Evolutionary conservation across 2,888 invertebrate species (phyloP), one percentile per base, ranked within the genome.

Genomic region (Rotaria macrura): DNA sequence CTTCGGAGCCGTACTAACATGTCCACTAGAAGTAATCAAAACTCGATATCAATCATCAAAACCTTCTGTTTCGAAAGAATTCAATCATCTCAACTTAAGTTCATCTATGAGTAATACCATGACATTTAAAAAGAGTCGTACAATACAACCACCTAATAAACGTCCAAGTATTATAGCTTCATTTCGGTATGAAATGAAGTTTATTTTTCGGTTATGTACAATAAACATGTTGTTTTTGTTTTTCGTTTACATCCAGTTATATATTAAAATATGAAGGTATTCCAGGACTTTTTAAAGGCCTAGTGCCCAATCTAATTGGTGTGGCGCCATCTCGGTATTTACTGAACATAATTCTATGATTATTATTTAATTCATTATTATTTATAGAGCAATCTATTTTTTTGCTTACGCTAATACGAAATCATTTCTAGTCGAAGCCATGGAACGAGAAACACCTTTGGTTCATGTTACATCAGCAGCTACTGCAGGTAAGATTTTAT

Each of bases 351-450:
- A 84, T 86, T 85, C 87, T 52, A 83, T 57, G 10, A n/a, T 55
- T 40, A 52, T 47, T 4, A 83, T 29, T 14, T 54, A 5, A 9
- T 79, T 2, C 23, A 79, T 47, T 55, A 25, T 25, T 38, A 20
- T 52, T 84, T 79, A n/a, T 89, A 93, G 99, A 89, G 98, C 98
- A 87, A 96, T 99, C 89, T 99, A 99, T 92, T 99, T 99, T 93
- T 97, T 95, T 92, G 94, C 97, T 85, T 99, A 99, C 91, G 97
- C 97, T 65, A 95, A 96, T 91, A 94, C 96, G 88, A 99, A 99
- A 92, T 93, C 92, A 85, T 93, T 93, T 89, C 93, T 94, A 91
- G 95, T 94, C 92, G 89, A 93, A 88, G 89, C 93, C 88, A 91
- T 95, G 89, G 86, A 89, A 38, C 94, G 95, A 9, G 95, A 96